Base-by-base conservation (phyloP, 2,113 vertebrate genomes). In the Gymnarchus niloticus region DNA sequence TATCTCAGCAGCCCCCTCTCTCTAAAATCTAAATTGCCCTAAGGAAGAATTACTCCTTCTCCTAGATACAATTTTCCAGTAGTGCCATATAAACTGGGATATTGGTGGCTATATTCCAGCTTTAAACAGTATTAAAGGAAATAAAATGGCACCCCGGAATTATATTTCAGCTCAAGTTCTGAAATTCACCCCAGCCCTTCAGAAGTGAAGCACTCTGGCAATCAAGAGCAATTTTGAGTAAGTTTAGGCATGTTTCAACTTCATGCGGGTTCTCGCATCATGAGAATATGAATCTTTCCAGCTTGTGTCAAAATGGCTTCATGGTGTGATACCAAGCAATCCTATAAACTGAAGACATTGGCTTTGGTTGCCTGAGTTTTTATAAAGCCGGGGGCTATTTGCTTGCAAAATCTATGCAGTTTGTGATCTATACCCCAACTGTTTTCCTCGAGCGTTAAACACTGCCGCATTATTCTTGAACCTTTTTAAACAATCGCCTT, bases 101-200 rank as follows among this genome's bases (percentile, higher is more conserved):
- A 57, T 83, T 82, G 82, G 33, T 46, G 2, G 23, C 56, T 65
- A 17, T 48, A 65, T 49, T 65, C 37, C 14, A 49, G 41, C 37
- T 83, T 56, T n/a, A 78, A 61, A 44, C 12, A 12, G 83, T 48
- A 25, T 33, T 14, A 61, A 61, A 84, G 37, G 56, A 84, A 84
- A 84, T 84, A 33, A 12, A 84, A 61, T 48, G 37, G 37, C 83
- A 28, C 37, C 2, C 21, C 49, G 37, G 56, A n/a, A 61, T 84
- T 61, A 25, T 44, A 61, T 85, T 52, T 51, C 84, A 23, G 44
- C 73, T 73, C 46, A 56, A 21, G 8, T 85, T 78, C 33, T 9
- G 41, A n/a, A n/a, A 28, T 76, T 85, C 37, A n/a, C 28, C 69
- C 25, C 28, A 52, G 28, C 84, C 54, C 81, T 9, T 41, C 44